These are phyloP conservation scores for Furnarius figulus DNA, from an alignment of 2,113 vertebrate genomes.

Conservation along the genomic window DNA sequence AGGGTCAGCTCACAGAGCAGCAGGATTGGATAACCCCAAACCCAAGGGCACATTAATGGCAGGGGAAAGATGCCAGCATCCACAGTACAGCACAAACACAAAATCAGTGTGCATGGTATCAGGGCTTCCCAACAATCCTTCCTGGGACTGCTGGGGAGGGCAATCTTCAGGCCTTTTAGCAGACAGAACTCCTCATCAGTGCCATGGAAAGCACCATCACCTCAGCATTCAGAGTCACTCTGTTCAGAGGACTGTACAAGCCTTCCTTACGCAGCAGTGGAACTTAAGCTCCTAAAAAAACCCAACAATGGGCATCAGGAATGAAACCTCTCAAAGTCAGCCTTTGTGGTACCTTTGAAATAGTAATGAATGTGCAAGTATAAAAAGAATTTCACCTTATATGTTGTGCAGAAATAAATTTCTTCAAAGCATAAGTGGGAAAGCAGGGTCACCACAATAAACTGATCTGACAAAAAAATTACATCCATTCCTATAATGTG, in stretches of 20 bases:
- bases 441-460: not conserved
- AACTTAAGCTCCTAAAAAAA: not conserved
- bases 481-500: not conserved
- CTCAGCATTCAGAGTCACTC: not conserved
- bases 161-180: not conserved
- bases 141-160: not conserved
- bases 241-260: not conserved
- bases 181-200: not conserved
- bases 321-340: not conserved
- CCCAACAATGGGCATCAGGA: not conserved
- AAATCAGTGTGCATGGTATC: not conserved
- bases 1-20: not conserved
- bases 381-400: not conserved
- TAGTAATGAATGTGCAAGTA: rapidly evolving
- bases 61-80: not conserved
- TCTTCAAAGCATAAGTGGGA: not conserved
- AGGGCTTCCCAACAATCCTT: not conserved
- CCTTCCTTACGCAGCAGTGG: not conserved
- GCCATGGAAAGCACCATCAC: not conserved
- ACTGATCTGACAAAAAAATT: not conserved
- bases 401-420: not conserved
- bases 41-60: not conserved
- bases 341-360: not conserved
- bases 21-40: not conserved
- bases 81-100: not conserved